Percentiles rank a stretch among this genome's conserved stretches.
These are phyloP conservation scores for Coelinius sp. DNA, from an alignment of 2,888 invertebrate species.

Conservation along the genomic window DNA sequence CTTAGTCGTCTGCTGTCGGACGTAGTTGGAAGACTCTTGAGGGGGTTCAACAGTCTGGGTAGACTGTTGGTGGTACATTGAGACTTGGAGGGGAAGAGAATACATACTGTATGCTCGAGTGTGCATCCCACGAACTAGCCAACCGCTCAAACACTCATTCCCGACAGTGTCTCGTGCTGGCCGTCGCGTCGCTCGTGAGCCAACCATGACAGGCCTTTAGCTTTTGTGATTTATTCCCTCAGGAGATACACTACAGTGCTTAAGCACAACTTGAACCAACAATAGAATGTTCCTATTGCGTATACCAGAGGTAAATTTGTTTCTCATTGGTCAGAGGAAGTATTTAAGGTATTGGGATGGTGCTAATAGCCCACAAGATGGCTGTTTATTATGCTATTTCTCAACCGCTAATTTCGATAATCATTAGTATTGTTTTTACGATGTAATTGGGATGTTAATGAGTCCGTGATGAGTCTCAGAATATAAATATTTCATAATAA, in stretches of 20 bases:
- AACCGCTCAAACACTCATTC: slow-evolving; percentile 40
- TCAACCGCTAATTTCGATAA: too few relatives aligned
- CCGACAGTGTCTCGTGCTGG: slow-evolving; percentile 37
- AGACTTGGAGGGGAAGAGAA: slow-evolving; percentile 29
- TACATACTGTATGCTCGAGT: slow-evolving; percentile 27
- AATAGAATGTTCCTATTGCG: slow-evolving; percentile 34
- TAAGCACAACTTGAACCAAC: slow-evolving; percentile 31
- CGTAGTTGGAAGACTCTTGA: slow-evolving; percentile 37
- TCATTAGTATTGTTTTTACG: neutral
- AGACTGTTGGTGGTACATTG: neutral
- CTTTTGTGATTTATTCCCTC: slow-evolving; percentile 46
- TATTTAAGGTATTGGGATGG: slow-evolving; percentile 4
- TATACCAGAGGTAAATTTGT: slow-evolving; percentile 2
- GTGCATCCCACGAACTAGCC: slow-evolving; percentile 37
- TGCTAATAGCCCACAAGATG: neutral
- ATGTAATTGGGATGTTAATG: neutral
- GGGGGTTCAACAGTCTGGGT: slow-evolving; percentile 28
- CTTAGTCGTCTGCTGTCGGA: slow-evolving; percentile 19
- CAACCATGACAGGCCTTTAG: slow-evolving; percentile 20
- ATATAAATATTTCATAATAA: neutral
- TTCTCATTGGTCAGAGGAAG: neutral
- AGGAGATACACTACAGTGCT: slow-evolving; percentile 45
- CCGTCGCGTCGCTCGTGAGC: slow-evolving; percentile 40
- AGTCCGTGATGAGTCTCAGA: too few relatives aligned
- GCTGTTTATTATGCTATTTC: too few relatives aligned